Evolutionary conservation across 2,797 vertebrate genomes (phyloP).

Genomic region (Cirrhinus molitorella): DNA sequence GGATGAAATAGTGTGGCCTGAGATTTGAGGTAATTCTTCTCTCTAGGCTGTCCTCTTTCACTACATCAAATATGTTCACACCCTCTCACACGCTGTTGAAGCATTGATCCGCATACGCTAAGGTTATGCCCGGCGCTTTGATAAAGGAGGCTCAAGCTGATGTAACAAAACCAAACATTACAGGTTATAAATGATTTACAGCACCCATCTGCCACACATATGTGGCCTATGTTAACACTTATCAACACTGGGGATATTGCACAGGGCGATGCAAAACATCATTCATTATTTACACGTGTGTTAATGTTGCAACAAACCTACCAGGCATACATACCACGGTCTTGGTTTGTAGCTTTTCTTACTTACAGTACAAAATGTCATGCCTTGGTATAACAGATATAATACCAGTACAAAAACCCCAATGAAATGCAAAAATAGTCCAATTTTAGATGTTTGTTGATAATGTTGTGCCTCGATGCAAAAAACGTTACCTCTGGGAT

Average conservation of each 20-base stretch:
- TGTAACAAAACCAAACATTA: constrained; percentile 62
- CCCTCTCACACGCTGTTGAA: constrained; percentile 16
- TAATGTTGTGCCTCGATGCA: neutral
- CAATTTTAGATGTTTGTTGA: neutral
- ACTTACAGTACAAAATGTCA: constrained; percentile 17
- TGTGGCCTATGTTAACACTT: constrained; percentile 52
- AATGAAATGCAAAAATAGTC: neutral
- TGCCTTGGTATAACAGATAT: neutral
- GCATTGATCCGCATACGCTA: constrained; percentile 31
- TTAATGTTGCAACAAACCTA: constrained; percentile 49
- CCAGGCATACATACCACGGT: constrained; percentile 24
- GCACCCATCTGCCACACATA: constrained; percentile 57
- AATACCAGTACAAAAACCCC: neutral
- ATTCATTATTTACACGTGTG: constrained; percentile 59
- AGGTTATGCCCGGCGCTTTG: constrained; percentile 52
- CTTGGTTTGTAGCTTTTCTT: neutral
- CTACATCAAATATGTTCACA: constrained; percentile 23
- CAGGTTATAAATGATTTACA: constrained; percentile 62
- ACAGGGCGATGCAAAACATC: constrained; percentile 52
- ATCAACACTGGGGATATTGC: constrained; percentile 42
- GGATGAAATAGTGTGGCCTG: constrained; percentile 7
- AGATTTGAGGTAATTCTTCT: constrained; percentile 31
- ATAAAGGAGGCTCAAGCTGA: constrained; percentile 58
- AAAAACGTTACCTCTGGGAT: constrained; percentile 1
- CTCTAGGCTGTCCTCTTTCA: constrained; percentile 27